Evolutionary conservation across 1,140 invertebrate species (phyloP).

Genomic region (Trichonephila clavipes): DNA sequence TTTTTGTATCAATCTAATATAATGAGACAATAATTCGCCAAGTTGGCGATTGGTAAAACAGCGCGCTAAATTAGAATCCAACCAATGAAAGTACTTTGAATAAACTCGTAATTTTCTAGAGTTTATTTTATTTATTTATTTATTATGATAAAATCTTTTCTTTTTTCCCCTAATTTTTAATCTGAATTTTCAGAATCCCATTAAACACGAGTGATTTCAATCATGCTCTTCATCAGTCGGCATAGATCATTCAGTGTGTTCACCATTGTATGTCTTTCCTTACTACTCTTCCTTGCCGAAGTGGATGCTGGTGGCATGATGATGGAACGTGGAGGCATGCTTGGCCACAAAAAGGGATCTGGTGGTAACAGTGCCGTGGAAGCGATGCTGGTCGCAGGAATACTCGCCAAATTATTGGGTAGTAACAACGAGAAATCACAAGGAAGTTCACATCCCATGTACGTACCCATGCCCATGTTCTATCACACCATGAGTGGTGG

Average conservation of each 20-base stretch:
- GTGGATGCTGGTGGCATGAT: background rate
- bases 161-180: background rate
- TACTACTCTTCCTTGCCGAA: background rate
- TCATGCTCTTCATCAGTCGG: constrained; percentile 8
- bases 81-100: no score
- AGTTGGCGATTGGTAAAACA: no score
- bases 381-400: constrained; percentile 46
- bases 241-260: background rate
- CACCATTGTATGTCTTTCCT: background rate
- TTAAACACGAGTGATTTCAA: background rate
- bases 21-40: no score
- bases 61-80: no score
- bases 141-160: no score
- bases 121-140: no score
- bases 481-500: constrained; percentile 26
- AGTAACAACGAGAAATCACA: background rate
- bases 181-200: background rate
- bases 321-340: constrained; percentile 15
- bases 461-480: constrained; percentile 37
- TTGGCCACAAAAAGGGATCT: background rate
- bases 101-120: no score
- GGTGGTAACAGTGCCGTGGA: constrained; percentile 29
- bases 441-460: background rate
- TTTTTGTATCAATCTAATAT: no score
- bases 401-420: constrained; percentile 42